A percentile compares a stretch with the other conserved stretches of the same genome.
Evolutionary conservation across 2,888 invertebrate species (phyloP).

Genomic region (Strigamia transsilvanica): DNA sequence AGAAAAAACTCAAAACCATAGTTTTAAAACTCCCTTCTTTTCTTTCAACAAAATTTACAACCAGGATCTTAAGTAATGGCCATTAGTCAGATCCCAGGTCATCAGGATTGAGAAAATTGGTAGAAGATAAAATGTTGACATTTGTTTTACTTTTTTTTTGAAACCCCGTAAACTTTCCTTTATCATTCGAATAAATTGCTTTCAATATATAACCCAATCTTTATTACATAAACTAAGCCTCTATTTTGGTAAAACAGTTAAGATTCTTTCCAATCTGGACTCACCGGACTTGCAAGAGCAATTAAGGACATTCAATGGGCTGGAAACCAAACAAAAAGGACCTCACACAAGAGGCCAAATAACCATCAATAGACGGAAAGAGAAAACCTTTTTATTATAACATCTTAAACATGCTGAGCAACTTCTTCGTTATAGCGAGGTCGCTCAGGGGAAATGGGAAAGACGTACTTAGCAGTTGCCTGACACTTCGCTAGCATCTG

Average conservation of each 20-base stretch:
- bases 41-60: conserved; percentile 23
- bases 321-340: conserved; percentile 30
- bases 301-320: conserved; percentile 30
- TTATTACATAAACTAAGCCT: conserved; percentile 30
- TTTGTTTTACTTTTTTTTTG: conserved; percentile 2
- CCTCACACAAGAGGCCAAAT: conserved; percentile 30
- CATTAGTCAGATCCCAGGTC: not conserved
- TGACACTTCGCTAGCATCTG: conserved; percentile 26
- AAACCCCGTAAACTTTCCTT: not conserved
- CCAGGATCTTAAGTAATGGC: conserved; percentile 20
- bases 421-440: not conserved
- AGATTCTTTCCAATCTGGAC: conserved; percentile 26
- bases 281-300: conserved; percentile 30
- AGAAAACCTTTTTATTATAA: not conserved
- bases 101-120: conserved; percentile 25
- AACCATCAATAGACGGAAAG: conserved; percentile 30
- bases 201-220: conserved; percentile 20
- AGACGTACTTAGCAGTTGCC: conserved; percentile 30
- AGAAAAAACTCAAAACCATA: not conserved
- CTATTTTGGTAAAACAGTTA: conserved; percentile 25
- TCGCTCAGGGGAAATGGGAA: conserved; percentile 30
- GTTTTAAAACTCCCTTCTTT: conserved; percentile 17
- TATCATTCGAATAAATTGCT: conserved; percentile 26
- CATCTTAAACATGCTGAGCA: not conserved
- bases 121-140: conserved; percentile 30